These are phyloP conservation scores for Reticulitermes lucifugus DNA, from an alignment of 2,888 invertebrate species.

Conservation along the genomic window DNA sequence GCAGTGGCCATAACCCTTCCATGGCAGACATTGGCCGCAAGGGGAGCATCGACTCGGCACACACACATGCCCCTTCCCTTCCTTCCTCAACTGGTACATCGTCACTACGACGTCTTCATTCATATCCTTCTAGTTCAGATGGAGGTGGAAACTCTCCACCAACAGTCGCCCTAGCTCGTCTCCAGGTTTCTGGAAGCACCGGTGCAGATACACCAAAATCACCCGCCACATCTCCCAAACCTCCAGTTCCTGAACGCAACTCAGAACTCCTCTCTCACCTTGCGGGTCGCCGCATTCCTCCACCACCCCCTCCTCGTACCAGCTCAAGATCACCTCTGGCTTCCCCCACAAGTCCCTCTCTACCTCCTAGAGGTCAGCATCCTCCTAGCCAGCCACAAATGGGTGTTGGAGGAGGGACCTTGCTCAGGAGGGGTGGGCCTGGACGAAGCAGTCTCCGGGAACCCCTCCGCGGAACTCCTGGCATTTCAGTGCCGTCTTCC, in stretches of 20 bases:
- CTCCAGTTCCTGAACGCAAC: slow-evolving; percentile 86
- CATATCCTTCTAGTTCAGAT: slow-evolving; percentile 88
- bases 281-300: slow-evolving; percentile 81
- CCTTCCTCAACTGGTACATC: slow-evolving; percentile 55
- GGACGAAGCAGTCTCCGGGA: slow-evolving; percentile 63
- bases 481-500: slow-evolving; percentile 54
- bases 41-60: slow-evolving; percentile 68
- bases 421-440: slow-evolving; percentile 61
- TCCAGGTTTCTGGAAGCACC: slow-evolving; percentile 62
- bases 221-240: slow-evolving; percentile 68
- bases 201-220: slow-evolving; percentile 35
- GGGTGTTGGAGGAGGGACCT: slow-evolving; percentile 56
- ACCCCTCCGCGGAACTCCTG: slow-evolving; percentile 63
- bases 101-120: slow-evolving; percentile 79
- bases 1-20: slow-evolving; percentile 61
- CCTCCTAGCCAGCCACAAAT: slow-evolving; percentile 54
- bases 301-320: slow-evolving; percentile 93
- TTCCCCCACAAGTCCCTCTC: slow-evolving; percentile 81
- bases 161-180: slow-evolving; percentile 70
- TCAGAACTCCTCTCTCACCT: slow-evolving; percentile 80
- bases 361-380: slow-evolving; percentile 68
- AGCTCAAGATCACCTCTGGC: slow-evolving; percentile 89
- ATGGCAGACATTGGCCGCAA: slow-evolving; percentile 68
- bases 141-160: slow-evolving; percentile 80
- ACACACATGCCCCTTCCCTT: slow-evolving; percentile 57